phyloP scores from a whole-genome alignment of 2,797 vertebrate genomes.

The Esox lucius region DNA sequence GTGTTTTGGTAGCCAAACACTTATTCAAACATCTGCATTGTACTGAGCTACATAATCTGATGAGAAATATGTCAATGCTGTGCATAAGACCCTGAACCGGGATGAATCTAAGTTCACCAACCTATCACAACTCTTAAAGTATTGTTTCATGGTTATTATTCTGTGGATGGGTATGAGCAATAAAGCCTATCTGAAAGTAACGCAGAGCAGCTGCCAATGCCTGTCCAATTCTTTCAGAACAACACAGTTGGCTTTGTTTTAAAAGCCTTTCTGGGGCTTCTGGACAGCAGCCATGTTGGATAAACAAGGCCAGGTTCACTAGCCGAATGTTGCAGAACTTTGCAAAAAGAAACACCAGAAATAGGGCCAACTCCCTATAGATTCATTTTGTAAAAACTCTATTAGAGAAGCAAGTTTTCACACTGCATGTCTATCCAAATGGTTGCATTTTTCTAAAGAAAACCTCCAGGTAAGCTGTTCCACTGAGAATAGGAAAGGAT shows the following conservation, averaged over 20 bases:
- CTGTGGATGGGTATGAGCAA: background rate
- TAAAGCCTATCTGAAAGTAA: background rate
- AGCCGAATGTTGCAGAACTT: background rate
- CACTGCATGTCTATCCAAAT: background rate
- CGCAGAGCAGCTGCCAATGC: background rate
- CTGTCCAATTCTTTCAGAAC: background rate
- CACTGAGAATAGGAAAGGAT: conserved; percentile 6
- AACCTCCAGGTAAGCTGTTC: background rate
- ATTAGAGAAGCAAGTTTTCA: too few species aligned
- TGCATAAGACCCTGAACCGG: background rate
- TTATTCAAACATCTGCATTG: conserved; percentile 32
- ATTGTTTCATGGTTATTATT: background rate
- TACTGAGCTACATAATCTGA: too few species aligned
- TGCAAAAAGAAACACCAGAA: background rate
- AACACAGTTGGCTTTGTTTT: background rate
- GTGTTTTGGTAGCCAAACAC: conserved; percentile 14
- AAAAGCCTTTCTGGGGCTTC: background rate
- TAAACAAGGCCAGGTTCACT: background rate
- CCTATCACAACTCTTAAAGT: background rate
- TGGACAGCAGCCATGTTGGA: background rate
- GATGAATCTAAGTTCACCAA: conserved; percentile 28
- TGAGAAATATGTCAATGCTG: background rate
- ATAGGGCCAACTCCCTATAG: too few species aligned
- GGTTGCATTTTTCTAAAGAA: background rate
- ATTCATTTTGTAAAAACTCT: too few species aligned